Evolutionary conservation across 2,113 vertebrate genomes (phyloP).

Genomic region (Sclerurus mexicanus): DNA sequence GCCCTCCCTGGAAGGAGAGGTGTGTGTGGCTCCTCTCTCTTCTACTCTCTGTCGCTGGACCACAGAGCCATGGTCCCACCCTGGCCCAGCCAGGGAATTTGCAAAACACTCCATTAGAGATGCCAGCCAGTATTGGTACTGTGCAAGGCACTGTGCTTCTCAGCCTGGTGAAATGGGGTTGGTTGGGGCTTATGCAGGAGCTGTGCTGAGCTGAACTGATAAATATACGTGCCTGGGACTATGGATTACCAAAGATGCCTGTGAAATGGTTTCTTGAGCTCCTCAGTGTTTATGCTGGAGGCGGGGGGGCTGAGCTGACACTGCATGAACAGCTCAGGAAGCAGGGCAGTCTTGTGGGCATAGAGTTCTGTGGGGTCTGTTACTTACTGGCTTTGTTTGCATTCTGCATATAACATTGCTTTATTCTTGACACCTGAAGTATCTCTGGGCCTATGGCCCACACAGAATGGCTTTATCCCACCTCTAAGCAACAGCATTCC

Average conservation of each 20-base stretch:
- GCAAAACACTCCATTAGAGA: not conserved
- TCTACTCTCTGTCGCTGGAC: rapidly evolving
- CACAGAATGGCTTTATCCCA: not conserved
- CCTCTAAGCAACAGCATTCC: not conserved
- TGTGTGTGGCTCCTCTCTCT: not conserved
- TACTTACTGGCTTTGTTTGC: not conserved
- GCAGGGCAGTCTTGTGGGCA: not conserved
- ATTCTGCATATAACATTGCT: not conserved
- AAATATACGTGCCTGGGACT: not conserved
- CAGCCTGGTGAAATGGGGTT: not conserved
- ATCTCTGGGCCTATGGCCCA: not conserved
- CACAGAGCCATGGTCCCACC: not conserved
- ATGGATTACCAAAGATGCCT: not conserved
- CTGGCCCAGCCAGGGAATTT: not conserved
- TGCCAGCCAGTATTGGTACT: rapidly evolving
- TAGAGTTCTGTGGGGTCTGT: rapidly evolving
- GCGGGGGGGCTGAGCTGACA: not conserved
- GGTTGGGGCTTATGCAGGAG: not conserved
- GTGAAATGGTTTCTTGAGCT: not conserved
- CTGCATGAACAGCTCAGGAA: not conserved
- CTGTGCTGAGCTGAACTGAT: not conserved
- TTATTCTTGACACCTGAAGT: not conserved
- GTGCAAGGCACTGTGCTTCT: not conserved
- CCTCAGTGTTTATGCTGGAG: not conserved
- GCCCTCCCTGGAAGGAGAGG: not conserved